phyloP scores from a whole-genome alignment of 64 coral and sea anemone genomes.

The Actinia tenebrosa region DNA sequence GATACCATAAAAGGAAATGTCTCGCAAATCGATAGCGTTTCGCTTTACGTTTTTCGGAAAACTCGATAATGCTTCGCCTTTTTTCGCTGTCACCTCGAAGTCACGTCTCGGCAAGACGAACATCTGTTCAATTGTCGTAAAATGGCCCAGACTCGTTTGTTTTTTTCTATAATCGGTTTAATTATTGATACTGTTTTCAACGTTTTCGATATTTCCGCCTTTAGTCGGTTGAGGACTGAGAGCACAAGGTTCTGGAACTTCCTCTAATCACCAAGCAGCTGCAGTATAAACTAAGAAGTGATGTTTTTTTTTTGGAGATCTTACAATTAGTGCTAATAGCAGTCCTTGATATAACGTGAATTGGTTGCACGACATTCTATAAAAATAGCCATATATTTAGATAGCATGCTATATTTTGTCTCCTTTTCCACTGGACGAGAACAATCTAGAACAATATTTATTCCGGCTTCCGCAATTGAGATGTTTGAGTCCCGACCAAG shows the following conservation, averaged over 20 bases:
- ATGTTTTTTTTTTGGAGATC: too few relatives aligned
- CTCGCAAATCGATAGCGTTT: not conserved
- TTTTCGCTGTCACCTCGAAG: not conserved
- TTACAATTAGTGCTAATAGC: too few relatives aligned
- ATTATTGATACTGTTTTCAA: not conserved
- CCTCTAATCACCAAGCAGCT: not conserved
- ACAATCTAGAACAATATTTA: too few relatives aligned
- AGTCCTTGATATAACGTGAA: too few relatives aligned
- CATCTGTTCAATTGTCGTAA: not conserved
- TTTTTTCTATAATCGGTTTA: not conserved
- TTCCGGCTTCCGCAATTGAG: too few relatives aligned
- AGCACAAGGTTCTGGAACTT: not conserved
- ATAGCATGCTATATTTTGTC: too few relatives aligned
- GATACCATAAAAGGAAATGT: not conserved
- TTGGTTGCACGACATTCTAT: too few relatives aligned
- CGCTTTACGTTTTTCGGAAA: not conserved
- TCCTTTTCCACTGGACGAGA: too few relatives aligned
- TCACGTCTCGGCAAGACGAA: not conserved
- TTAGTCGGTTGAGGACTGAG: not conserved
- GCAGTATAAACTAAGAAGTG: not conserved
- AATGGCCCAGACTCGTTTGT: not conserved
- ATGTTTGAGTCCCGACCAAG: too few relatives aligned
- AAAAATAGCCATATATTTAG: too few relatives aligned
- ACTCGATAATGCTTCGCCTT: not conserved
- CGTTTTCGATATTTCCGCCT: not conserved